phyloP scores from a whole-genome alignment of 2,888 invertebrate genomes.

The Watsonalla binaria region DNA sequence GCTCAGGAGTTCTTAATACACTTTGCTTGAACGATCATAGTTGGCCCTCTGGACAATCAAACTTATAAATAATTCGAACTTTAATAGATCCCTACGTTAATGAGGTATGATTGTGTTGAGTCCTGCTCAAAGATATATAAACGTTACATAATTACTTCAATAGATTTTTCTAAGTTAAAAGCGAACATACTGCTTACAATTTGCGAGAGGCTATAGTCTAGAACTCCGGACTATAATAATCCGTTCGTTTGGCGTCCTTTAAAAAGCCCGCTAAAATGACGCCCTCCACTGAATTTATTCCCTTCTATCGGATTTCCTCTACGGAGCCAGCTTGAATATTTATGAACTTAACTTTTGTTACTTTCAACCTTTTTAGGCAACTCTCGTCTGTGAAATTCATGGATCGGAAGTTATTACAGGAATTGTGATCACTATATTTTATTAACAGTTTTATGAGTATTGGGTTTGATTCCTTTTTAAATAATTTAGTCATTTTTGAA shows the following conservation, averaged over 20 bases:
- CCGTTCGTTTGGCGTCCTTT: constrained; percentile 1
- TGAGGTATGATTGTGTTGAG: too few species aligned
- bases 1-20: too few species aligned
- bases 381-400: constrained; percentile 33
- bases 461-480: background rate
- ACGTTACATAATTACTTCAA: too few species aligned
- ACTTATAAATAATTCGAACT: too few species aligned
- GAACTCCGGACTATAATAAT: background rate
- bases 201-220: too few species aligned
- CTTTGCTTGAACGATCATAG: too few species aligned
- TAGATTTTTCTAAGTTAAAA: too few species aligned
- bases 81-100: too few species aligned
- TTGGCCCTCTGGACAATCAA: too few species aligned
- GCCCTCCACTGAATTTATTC: constrained; percentile 51
- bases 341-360: constrained; percentile 57
- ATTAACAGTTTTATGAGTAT: background rate
- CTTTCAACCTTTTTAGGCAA: constrained; percentile 45
- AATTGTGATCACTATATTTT: constrained; percentile 5
- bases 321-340: constrained; percentile 50
- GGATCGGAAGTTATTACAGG: constrained; percentile 24
- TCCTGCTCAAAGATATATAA: too few species aligned
- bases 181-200: too few species aligned
- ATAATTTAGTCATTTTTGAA: background rate
- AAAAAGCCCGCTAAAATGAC: constrained; percentile 36
- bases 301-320: constrained; percentile 52